Conservation (phyloP, 2,888 invertebrate species). For the Phengaris alcon region DNA sequence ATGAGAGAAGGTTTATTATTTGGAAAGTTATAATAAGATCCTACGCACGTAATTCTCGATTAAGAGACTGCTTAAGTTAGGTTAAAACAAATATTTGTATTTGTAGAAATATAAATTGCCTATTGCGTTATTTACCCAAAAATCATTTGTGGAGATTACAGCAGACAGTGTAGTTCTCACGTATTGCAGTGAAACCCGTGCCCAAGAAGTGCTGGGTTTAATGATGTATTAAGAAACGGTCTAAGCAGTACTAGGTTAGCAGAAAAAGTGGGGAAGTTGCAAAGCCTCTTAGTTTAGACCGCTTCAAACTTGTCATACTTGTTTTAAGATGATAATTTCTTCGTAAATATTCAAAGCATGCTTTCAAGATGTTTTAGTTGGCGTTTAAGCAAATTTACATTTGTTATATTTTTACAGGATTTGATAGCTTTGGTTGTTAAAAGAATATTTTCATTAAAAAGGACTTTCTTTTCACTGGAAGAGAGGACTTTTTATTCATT, state of each 20-base stretch:
- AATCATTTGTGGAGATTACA: too few species aligned
- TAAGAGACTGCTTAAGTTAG: too few species aligned
- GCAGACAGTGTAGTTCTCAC: too few species aligned
- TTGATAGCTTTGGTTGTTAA: constrained; percentile 7
- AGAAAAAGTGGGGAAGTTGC: background rate
- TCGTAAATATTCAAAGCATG: constrained; percentile 23
- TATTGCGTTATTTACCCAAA: too few species aligned
- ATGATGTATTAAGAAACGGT: background rate
- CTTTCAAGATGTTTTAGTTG: constrained; percentile 16
- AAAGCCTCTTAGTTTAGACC: background rate
- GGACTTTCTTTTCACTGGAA: background rate
- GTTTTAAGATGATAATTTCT: constrained; percentile 9
- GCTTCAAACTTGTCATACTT: constrained; percentile 10
- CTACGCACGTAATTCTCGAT: too few species aligned
- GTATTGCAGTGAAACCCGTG: too few species aligned
- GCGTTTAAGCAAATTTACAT: constrained; percentile 13
- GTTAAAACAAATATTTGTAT: too few species aligned
- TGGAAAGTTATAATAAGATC: too few species aligned
- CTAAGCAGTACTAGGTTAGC: background rate
- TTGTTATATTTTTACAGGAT: constrained; percentile 15
- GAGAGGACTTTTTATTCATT: background rate
- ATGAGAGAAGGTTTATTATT: too few species aligned
- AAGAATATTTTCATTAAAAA: background rate
- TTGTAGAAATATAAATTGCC: too few species aligned
- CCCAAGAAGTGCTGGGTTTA: background rate